These are phyloP conservation scores for Mormyrops attenuatus DNA, from an alignment of 2,797 vertebrate genomes.

Conservation along the genomic window DNA sequence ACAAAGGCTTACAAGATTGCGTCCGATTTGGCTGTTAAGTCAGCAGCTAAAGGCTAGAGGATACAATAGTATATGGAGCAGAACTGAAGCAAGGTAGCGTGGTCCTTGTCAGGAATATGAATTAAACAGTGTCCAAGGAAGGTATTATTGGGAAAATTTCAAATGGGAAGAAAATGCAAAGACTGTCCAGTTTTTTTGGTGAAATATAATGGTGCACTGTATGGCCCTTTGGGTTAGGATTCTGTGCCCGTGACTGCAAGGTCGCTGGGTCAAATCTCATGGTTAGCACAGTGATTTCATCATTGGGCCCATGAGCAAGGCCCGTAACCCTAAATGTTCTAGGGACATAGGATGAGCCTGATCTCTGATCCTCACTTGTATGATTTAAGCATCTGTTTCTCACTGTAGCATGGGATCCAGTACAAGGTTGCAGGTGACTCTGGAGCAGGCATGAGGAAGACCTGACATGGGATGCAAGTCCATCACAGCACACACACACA, in stretches of 20 bases:
- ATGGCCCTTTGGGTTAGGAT: neutral
- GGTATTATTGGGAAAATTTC: neutral
- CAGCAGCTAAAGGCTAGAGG: neutral
- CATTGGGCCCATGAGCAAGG: neutral
- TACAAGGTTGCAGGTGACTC: neutral
- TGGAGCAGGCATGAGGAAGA: neutral
- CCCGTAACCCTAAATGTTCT: neutral
- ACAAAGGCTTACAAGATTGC: conserved; percentile 1
- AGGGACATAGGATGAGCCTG: neutral
- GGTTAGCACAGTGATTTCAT: neutral
- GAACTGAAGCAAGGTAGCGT: neutral
- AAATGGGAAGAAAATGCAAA: neutral
- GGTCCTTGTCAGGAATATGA: neutral
- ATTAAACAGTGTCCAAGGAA: neutral
- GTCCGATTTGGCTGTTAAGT: conserved; percentile 1
- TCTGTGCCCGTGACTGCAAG: neutral
- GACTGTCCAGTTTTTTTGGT: neutral
- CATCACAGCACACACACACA: neutral
- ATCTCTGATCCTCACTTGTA: neutral
- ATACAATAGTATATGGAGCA: neutral
- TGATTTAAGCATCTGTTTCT: neutral
- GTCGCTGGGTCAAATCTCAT: neutral
- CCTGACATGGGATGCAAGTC: neutral
- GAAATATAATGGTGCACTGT: neutral
- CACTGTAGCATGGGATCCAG: neutral